Evolutionary conservation across 2,797 vertebrate species (phyloP).

Genomic region (Aratinga solstitialis): DNA sequence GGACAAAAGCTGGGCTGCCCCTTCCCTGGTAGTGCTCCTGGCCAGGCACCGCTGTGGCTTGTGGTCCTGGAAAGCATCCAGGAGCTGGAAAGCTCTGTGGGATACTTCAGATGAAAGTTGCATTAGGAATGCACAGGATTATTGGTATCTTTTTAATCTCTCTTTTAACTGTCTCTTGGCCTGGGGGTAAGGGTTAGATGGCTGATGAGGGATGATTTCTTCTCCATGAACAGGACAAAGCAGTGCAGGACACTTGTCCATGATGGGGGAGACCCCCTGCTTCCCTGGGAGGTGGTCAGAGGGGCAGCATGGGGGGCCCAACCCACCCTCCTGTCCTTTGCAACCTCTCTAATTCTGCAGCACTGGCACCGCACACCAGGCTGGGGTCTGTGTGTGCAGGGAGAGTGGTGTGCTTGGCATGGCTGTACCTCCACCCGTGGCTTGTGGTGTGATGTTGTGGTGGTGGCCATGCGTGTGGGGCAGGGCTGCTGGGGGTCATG

Average conservation of each 20-base stretch:
- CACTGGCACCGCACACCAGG: not conserved
- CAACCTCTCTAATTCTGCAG: not conserved
- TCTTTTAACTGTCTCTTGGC: not conserved
- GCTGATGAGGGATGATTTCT: not conserved
- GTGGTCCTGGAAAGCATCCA: not conserved
- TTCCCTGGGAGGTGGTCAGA: not conserved
- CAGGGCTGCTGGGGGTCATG: not conserved
- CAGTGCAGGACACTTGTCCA: not conserved
- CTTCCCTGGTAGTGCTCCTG: not conserved
- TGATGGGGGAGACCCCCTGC: not conserved
- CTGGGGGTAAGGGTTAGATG: not conserved
- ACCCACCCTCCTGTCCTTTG: not conserved
- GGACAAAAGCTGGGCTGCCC: not conserved
- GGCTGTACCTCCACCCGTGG: no score
- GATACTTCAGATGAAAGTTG: not conserved
- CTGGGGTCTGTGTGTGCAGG: not conserved
- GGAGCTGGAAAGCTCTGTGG: slow-evolving; percentile 5
- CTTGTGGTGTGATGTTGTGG: not conserved
- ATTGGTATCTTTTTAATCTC: slow-evolving; percentile 38
- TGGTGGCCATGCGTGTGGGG: rapidly evolving
- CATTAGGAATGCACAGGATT: slow-evolving; percentile 17
- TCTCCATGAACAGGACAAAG: rapidly evolving
- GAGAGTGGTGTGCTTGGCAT: not conserved
- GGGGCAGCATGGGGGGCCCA: not conserved
- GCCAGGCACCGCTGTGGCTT: not conserved